Evolutionary conservation across 2,113 vertebrate genomes (phyloP).

Genomic region (Zosterops pallidus): DNA sequence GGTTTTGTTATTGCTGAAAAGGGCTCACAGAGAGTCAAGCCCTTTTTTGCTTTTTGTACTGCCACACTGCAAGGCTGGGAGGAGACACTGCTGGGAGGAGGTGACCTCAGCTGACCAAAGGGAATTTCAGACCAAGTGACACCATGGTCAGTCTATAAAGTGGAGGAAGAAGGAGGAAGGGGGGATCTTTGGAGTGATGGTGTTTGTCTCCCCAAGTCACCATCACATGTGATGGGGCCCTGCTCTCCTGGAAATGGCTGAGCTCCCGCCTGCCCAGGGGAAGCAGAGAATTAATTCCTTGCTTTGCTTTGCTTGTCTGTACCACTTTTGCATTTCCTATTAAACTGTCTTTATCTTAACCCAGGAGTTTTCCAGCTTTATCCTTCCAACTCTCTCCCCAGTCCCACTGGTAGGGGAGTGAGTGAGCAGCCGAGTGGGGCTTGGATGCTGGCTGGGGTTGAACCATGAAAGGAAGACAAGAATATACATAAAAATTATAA

Average conservation of each 20-base stretch:
- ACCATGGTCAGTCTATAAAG: background rate
- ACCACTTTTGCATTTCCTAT: background rate
- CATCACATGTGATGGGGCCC: accelerated
- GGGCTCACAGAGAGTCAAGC: background rate
- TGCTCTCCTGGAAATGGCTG: background rate
- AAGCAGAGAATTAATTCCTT: background rate
- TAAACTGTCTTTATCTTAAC: background rate
- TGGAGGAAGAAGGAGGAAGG: too few relatives aligned
- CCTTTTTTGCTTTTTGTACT: background rate
- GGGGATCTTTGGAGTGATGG: background rate
- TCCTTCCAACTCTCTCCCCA: background rate
- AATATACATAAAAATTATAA: background rate
- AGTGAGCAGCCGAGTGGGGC: background rate
- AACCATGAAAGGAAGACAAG: background rate
- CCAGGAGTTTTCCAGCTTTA: background rate
- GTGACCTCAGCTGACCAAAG: background rate
- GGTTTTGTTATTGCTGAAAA: background rate
- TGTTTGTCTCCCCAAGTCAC: background rate
- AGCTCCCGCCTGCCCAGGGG: background rate
- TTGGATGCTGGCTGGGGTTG: background rate
- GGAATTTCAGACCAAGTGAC: background rate
- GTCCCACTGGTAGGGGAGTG: background rate
- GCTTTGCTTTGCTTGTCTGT: background rate
- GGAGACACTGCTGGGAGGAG: background rate
- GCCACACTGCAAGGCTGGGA: background rate